Evolutionary conservation across 2,888 invertebrate species (phyloP), one percentile per base, ranked within the genome.

Genomic region (Pachycephus smyrnensis): DNA sequence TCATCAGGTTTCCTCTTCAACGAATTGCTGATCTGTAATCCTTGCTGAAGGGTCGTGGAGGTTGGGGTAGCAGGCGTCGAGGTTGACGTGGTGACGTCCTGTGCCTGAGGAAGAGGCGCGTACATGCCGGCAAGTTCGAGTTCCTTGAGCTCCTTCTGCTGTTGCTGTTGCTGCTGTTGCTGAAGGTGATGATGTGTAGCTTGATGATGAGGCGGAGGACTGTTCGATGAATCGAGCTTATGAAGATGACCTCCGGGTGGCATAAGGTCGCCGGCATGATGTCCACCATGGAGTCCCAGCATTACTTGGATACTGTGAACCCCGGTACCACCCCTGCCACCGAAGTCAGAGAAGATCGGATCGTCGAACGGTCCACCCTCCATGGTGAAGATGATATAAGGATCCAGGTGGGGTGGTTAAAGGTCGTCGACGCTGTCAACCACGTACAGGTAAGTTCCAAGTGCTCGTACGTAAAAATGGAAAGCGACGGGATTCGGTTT

Each of bases 281-380:
- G 91, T 37, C 92, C 92, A 73, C 93, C 92, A 80, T 93, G 93
- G 80, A 94, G 91, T 23, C 95, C 95, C 77, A 95, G 90, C 95
- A 95, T 95, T 81, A 95, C 94, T 90, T 95, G 95, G 83, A 95
- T 94, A 84, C 94, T 94, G 86, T 94, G 94, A 76, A 93, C 94
- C 69, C 94, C 94, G 55, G 92, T 92, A 2, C 92, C 92, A 82
- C 92, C 92, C 12, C 95, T 93, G 85, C 93, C 94, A 40, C 93
- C 92, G 88, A 96, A 96, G 92, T 97, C 96, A 84, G 94, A 93
- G 91, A 96, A 97, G 89, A 96, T 95, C 88, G 96, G 95, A 89
- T 97, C 97, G 90, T 97, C 97, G 92, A 96, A 93, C 55, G 94
- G 94, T 76, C 92, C 92, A 84, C 93, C 95, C 91, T 96, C 96